phyloP scores from a whole-genome alignment of 2,888 invertebrate species.

The Drosophila yooni region DNA sequence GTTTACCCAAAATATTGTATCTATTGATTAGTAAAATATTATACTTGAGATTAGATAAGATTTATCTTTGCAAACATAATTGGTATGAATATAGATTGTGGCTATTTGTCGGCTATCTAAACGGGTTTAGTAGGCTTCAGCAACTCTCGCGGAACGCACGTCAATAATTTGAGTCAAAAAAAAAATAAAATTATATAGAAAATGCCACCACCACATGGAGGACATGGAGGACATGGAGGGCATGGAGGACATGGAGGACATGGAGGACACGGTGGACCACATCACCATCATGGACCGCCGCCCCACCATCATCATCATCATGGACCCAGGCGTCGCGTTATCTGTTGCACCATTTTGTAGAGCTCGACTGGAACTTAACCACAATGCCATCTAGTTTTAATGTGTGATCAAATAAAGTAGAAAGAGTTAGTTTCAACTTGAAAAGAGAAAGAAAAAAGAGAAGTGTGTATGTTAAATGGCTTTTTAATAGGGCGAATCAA shows the following conservation, averaged over 20 bases:
- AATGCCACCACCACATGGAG: conserved; percentile 76
- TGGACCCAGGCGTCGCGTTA: conserved; percentile 40
- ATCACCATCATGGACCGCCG: conserved; percentile 54
- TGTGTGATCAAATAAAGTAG: conserved; percentile 39
- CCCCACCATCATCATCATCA: conserved; percentile 34
- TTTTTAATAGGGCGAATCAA: conserved; percentile 69
- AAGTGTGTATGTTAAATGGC: conserved; percentile 21
- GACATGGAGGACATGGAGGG: conserved; percentile 53
- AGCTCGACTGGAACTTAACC: conserved; percentile 19
- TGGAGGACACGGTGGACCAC: conserved; percentile 33
- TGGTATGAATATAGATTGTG: conserved; percentile 15
- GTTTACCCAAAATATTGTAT: conserved; percentile 20
- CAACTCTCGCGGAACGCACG: conserved; percentile 35
- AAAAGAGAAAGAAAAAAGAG: not conserved
- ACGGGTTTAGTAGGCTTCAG: conserved; percentile 52
- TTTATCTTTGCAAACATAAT: conserved; percentile 48
- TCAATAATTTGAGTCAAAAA: not conserved
- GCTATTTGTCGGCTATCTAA: conserved; percentile 9
- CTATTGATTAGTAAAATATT: conserved; percentile 39
- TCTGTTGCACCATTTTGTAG: conserved; percentile 69
- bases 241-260: conserved; percentile 49
- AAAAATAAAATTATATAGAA: not conserved
- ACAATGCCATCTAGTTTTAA: conserved; percentile 28
- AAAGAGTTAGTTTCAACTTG: not conserved
- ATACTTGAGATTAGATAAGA: conserved; percentile 54